Base-by-base conservation (phyloP, 1,140 invertebrate genomes). In the Sycophaga agraensis region DNA sequence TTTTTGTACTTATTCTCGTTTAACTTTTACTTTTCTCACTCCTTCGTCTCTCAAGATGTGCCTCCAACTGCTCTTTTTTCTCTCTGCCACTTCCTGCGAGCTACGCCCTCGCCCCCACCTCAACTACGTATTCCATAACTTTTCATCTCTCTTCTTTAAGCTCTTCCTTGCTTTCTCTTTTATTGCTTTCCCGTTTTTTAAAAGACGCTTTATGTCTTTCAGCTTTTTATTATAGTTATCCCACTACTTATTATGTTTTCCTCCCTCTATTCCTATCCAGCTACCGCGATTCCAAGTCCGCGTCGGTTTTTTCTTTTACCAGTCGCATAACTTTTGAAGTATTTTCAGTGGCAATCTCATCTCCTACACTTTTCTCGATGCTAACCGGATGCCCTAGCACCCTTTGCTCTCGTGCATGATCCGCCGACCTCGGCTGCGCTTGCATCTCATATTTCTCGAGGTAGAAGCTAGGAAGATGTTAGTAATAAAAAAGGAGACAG, bases 271-370 rank as follows among this genome's bases (percentile, higher is more conserved):
- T n/a, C n/a, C n/a, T n/a, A n/a, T n/a, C 28, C 28, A 31, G 28
- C 28, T 31, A 4, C 28, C 28, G 5, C 28, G 28, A 6, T 31
- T 31, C 28, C 5, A 4, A 11, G 5, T 43, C 31, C 46, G 2
- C 37, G 16, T 53, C 24, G n/a, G 16, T 14, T 17, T 55, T 56
- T 56, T 54, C 42, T 46, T 21, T 34, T 35, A 31, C 28, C 28
- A 4, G 16, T 31, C n/a, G 17, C 34, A 43, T 49, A 56, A 50
- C 59, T 50, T 62, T 56, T n/a, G 35, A 56, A 62, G 59, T 37
- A 62, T 62, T 56, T 62, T 62, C 35, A 49, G 53, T 43, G 24
- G 45, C 59, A 62, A 62, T 62, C 45, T 62, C 53, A 62, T 62
- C 45, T 50, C 42, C 45, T 62, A 62, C 50, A 62, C 51, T 50